phyloP scores from a whole-genome alignment of 2,888 invertebrate species.

The Metopia argyrocephala region DNA sequence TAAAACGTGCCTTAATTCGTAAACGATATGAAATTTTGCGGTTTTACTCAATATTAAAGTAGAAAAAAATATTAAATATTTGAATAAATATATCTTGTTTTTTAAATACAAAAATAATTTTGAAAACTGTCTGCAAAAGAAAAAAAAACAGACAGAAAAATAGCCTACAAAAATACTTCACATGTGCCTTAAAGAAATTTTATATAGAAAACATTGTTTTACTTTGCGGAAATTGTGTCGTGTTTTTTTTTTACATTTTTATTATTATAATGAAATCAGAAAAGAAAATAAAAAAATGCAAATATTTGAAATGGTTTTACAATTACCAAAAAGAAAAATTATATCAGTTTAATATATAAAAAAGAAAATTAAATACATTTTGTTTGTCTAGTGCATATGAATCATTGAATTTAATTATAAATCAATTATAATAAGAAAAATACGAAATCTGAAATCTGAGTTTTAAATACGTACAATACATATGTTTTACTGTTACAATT shows the following conservation, averaged over 20 bases:
- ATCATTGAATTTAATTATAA: constrained; percentile 19
- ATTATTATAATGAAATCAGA: background rate
- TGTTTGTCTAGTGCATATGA: constrained; percentile 21
- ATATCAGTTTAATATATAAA: background rate
- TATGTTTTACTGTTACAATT: background rate
- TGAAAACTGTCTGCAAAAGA: constrained; percentile 16
- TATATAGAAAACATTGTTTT: background rate
- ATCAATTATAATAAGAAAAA: background rate
- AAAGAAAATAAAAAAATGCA: background rate
- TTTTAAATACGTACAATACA: too few relatives aligned
- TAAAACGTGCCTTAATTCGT: constrained; percentile 58
- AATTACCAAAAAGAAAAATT: constrained; percentile 3
- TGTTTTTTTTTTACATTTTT: background rate
- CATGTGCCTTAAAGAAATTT: constrained; percentile 8
- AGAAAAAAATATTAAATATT: constrained; percentile 11
- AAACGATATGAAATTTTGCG: constrained; percentile 52
- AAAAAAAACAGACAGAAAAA: background rate
- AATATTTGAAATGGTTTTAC: background rate
- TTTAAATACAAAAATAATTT: background rate
- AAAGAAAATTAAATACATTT: constrained; percentile 11
- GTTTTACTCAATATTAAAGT: constrained; percentile 32
- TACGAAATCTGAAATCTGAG: too few relatives aligned
- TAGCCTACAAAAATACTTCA: background rate
- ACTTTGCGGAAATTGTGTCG: constrained; percentile 35
- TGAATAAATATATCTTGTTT: background rate